These are phyloP conservation scores for Lasioglossum oenotherae DNA, from an alignment of 2,888 invertebrate species.

Conservation along the genomic window DNA sequence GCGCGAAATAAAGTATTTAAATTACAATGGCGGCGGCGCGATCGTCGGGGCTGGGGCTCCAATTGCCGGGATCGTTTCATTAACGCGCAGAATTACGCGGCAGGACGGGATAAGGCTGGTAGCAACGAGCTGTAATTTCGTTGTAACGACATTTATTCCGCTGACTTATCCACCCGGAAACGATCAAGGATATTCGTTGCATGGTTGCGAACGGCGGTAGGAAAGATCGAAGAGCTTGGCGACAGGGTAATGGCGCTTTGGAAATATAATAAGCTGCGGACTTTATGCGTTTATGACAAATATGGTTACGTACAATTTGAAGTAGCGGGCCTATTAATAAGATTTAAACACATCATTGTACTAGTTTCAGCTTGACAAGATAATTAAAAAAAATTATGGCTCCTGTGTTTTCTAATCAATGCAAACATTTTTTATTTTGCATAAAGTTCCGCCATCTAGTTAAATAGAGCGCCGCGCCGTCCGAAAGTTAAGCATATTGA, in stretches of 20 bases:
- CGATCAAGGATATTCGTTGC: slow-evolving; percentile 23
- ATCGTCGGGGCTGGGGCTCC: background rate
- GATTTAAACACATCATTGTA: too few species aligned
- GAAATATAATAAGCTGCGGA: background rate
- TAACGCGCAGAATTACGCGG: slow-evolving; percentile 43
- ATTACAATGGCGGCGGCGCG: slow-evolving; percentile 27
- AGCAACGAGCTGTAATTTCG: slow-evolving; percentile 39
- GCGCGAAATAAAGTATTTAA: slow-evolving; percentile 46
- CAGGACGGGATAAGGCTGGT: slow-evolving; percentile 14
- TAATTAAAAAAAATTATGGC: too few species aligned
- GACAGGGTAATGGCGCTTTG: background rate
- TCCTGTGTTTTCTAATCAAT: too few species aligned
- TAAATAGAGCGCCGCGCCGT: too few species aligned
- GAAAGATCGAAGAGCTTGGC: slow-evolving; percentile 22
- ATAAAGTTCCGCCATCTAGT: too few species aligned
- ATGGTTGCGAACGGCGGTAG: slow-evolving; percentile 30
- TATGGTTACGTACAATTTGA: too few species aligned
- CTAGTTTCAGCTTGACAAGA: too few species aligned
- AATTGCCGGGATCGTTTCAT: slow-evolving; percentile 19
- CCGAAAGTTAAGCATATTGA: background rate
- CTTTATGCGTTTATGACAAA: background rate
- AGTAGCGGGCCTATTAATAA: too few species aligned
- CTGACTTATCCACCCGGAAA: slow-evolving; percentile 60
- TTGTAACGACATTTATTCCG: slow-evolving; percentile 45
- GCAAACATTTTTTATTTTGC: too few species aligned